Conservation (phyloP, 2,888 invertebrate species). For the Lasioglossum lativentre region DNA sequence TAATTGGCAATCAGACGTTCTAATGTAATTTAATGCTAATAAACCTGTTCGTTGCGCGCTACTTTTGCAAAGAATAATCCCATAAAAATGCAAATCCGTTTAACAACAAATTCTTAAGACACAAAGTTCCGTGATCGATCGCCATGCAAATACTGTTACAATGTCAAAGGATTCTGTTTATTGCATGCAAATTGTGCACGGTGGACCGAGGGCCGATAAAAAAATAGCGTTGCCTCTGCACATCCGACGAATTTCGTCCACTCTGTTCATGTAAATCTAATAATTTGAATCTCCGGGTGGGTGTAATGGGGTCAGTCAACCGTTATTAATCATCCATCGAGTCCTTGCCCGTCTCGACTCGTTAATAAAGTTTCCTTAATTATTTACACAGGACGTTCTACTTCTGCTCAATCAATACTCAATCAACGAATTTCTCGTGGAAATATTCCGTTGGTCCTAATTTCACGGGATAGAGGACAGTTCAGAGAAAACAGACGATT, state of each 20-base stretch:
- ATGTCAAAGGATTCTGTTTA: constrained; percentile 29
- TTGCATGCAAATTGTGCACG: constrained; percentile 47
- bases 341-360: background rate
- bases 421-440: constrained; percentile 6
- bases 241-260: background rate
- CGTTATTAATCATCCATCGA: background rate
- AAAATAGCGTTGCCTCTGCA: background rate
- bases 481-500: background rate
- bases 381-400: background rate
- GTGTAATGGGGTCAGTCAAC: background rate
- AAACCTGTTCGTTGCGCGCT: background rate
- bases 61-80: constrained; percentile 32
- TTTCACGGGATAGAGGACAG: background rate
- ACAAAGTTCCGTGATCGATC: constrained; percentile 44
- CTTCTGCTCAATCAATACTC: constrained; percentile 1
- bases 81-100: constrained; percentile 63
- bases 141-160: constrained; percentile 54
- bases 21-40: constrained; percentile 1
- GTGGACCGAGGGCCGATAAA: constrained; percentile 14
- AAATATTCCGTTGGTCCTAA: background rate
- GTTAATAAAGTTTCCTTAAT: background rate
- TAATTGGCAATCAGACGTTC: background rate
- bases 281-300: background rate
- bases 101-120: constrained; percentile 52
- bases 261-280: background rate